Evolutionary conservation across 2,888 invertebrate genomes (phyloP), one percentile per base, ranked within the genome.

Genomic region (Pachydiplax longipennis): DNA sequence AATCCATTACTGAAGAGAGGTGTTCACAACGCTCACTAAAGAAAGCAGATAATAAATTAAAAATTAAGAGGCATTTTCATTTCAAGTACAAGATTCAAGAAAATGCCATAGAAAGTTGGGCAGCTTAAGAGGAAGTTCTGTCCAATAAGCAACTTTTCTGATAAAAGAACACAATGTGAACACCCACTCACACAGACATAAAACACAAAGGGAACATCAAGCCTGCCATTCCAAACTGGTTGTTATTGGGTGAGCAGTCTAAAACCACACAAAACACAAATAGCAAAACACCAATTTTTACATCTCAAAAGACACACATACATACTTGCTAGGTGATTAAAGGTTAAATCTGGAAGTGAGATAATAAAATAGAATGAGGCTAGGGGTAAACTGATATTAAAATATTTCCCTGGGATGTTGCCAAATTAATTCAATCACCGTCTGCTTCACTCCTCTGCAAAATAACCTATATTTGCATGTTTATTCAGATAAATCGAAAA

Each of bases 221-320:
- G 58, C 65, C 87, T 87, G 61, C 87, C 87, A 87, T 87, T 87
- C 87, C 61, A 87, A 58, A 87, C 37, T 87, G 87, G 58, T 61
- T 87, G 35, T 25, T 58, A 61, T 61, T 10, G 37, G 65, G 37
- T 53, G 61, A 87, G 61, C 87, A 87, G 37, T 65, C 87, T 61
- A 87, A 87, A 87, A 40, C 61, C 87, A 87, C 35, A 53, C 53
- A 87, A 40, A 87, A 65, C 61, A 87, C n/a, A 48, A 87, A 87
- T 18, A 87, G 35, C 25, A 87, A n/a, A 82, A 48, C 48, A 22
- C 37, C 31, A 48, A 31, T 48, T 22, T 35, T 61, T 87, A 87
- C 65, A 87, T 65, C 25, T 58, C 58, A 83, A 31, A 83, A 83
- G 35, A 83, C 25, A 83, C 18, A 83, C 73, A 73, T 13, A 58